Evolutionary conservation across 2,113 vertebrate genomes (phyloP).

Genomic region (Scalopus aquaticus): DNA sequence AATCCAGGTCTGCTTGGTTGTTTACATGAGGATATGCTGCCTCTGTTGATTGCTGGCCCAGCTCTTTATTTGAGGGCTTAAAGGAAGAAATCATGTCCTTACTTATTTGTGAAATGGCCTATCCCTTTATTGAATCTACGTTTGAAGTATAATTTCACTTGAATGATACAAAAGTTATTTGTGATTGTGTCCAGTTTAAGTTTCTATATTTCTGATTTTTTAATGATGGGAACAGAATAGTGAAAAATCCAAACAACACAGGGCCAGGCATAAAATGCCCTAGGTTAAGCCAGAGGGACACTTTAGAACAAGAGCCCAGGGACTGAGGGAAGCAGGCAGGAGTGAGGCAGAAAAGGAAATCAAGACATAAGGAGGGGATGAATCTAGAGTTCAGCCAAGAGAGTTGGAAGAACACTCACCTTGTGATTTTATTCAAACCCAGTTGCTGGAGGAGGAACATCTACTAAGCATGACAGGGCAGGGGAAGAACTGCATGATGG

Average conservation of each 20-base stretch:
- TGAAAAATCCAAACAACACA: background rate
- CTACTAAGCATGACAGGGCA: accelerated
- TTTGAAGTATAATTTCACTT: background rate
- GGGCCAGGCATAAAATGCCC: background rate
- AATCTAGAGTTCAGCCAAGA: background rate
- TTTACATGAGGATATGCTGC: background rate
- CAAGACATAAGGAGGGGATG: background rate
- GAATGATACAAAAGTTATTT: background rate
- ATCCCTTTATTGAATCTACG: background rate
- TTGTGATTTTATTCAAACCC: background rate
- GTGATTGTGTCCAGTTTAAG: background rate
- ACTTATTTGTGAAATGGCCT: background rate
- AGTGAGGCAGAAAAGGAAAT: background rate
- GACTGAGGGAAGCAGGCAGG: background rate
- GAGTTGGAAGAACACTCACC: background rate
- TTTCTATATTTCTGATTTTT: constrained; percentile 9
- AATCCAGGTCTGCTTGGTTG: background rate
- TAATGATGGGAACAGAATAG: background rate
- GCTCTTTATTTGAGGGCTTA: background rate
- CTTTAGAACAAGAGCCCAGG: accelerated
- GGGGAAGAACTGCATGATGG: background rate
- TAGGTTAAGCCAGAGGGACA: background rate
- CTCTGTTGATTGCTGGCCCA: too few relatives aligned
- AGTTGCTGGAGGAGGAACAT: background rate
- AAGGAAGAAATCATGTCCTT: background rate